Base-by-base conservation (phyloP, 2,797 vertebrate species). In the Oreochromis mossambicus region DNA sequence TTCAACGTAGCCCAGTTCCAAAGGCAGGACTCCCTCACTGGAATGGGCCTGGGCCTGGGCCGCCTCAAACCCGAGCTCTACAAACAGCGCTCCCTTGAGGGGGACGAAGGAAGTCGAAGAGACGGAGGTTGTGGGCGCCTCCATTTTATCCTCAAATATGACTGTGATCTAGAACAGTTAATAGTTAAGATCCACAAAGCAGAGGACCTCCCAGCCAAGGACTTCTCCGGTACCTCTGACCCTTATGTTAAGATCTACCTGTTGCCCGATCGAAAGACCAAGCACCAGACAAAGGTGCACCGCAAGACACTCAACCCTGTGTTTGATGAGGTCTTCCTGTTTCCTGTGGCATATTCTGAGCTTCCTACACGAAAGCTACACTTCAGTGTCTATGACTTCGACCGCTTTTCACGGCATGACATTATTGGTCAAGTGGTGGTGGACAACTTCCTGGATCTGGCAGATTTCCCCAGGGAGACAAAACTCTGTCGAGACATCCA, bases 211-310 rank as follows among this genome's bases (percentile, higher is more conserved):
- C 98, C 99, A 2, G 98, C 98, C 79, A 99, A 99, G 95, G 99
- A 99, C 95, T 99, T 99, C 92, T 99, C 98, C 5, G 99, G 99
- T 78, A 99, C 98, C 36, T 99, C 99, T 82, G 99, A 99, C 92
- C 98, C 99, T 1, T 99, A 99, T 0, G 98, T 99, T 79, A 99
- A 99, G 95, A 99, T 99, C 88, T 99, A 99, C 90, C 96, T 99
- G 90, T 97, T 99, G 90, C 98, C 98, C 0, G 98, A 99, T 83
- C 97, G 98, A 82, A 99, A 97, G 97, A 99, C 97, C 80, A 99
- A 99, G 94, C 98, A 99, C 93, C 99, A 99, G 96, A 99, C 99
- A 95, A 99, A 99, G 95, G 99, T 99, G 88, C 99, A 99, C 88
- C 97, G 98, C 91, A 99, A 99, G 95, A 99, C 98, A 43, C 93